Conservation (phyloP, 2,888 invertebrate genomes). For the Ornithoptera alexandrae region DNA sequence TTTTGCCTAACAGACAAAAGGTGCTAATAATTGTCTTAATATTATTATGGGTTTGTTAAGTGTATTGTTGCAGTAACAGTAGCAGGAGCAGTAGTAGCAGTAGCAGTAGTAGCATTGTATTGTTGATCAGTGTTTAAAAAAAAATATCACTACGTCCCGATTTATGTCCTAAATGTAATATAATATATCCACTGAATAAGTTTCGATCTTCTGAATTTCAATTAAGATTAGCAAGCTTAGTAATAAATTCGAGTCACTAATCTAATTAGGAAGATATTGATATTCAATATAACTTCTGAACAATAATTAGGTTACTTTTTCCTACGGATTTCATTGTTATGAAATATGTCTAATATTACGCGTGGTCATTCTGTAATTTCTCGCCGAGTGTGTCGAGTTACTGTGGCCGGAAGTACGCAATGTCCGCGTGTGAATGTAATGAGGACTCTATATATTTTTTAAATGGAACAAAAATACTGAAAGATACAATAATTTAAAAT, state of each 20-base stretch:
- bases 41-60: neutral
- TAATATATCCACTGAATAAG: too few species aligned
- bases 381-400: neutral
- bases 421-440: neutral
- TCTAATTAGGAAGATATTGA: neutral
- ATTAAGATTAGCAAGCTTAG: neutral
- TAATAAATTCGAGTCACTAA: neutral
- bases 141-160: neutral
- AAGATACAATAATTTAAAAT: neutral
- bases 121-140: neutral
- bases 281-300: neutral
- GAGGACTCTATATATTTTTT: neutral
- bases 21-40: neutral
- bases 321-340: neutral
- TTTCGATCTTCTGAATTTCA: too few species aligned
- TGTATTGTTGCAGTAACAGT: too few species aligned
- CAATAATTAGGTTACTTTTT: neutral
- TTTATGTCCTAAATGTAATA: neutral
- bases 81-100: too few species aligned
- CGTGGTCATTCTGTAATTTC: neutral
- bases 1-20: neutral
- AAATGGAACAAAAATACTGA: neutral
- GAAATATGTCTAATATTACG: conserved; percentile 1
- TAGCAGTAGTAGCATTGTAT: too few species aligned
- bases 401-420: neutral